Conservation (phyloP, 35 echinoderm and acorn worm species). For the Holothuria glaberrima region DNA sequence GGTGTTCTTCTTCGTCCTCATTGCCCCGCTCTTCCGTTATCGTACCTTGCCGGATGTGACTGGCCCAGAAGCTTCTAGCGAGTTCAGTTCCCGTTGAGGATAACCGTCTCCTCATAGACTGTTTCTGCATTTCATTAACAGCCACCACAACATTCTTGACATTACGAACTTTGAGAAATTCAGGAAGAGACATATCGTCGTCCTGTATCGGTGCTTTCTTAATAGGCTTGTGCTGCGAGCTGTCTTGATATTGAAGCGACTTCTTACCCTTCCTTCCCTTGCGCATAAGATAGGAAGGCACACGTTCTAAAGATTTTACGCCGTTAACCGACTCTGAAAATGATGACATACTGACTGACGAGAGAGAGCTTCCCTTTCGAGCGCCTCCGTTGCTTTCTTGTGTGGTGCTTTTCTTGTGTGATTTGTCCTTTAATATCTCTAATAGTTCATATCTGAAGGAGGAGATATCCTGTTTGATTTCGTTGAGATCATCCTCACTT, state of each 20-base stretch:
- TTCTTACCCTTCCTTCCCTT: conserved; percentile 90
- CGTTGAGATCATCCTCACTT: conserved; percentile 97
- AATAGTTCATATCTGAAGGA: conserved; percentile 89
- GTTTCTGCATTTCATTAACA: conserved; percentile 89
- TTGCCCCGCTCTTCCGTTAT: conserved; percentile 62
- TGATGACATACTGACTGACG: not conserved
- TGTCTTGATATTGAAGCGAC: conserved; percentile 66
- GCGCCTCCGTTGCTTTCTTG: not conserved
- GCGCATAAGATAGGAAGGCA: conserved; percentile 77
- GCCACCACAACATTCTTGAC: conserved; percentile 93
- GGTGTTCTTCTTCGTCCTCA: not conserved
- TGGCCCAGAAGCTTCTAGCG: conserved; percentile 26
- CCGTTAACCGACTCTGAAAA: conserved; percentile 23
- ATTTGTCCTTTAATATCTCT: conserved; percentile 80
- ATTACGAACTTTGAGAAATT: conserved; percentile 96
- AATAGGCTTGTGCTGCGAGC: conserved; percentile 55
- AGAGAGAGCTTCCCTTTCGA: not conserved
- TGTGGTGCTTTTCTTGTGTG: not conserved
- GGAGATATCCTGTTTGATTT: conserved; percentile 98
- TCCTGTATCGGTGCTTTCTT: conserved; percentile 86
- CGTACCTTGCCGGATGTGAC: conserved; percentile 7
- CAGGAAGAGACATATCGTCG: conserved; percentile 89
- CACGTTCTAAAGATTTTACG: conserved; percentile 60
- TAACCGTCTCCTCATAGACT: conserved; percentile 73
- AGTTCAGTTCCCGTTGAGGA: conserved; percentile 38